These are phyloP conservation scores for Ectropis grisescens DNA, from an alignment of 1,140 invertebrate genomes.

Conservation along the genomic window DNA sequence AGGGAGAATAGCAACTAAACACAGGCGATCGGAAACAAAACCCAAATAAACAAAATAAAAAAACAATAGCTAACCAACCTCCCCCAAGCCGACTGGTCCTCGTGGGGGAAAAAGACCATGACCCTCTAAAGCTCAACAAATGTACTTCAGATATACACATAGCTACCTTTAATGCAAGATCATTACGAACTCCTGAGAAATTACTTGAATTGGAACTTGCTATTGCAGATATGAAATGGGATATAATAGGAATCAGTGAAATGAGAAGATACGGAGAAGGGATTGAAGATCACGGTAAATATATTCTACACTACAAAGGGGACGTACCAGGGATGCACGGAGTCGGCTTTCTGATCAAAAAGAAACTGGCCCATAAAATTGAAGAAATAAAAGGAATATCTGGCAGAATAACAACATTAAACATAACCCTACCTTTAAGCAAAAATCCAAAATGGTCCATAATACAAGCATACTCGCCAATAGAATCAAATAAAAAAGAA, in stretches of 20 bases:
- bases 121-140: slow-evolving; percentile 9
- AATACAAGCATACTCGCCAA: slow-evolving; percentile 16
- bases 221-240: too few relatives aligned
- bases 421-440: slow-evolving; percentile 12
- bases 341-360: slow-evolving; percentile 9
- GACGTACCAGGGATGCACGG: slow-evolving; percentile 6
- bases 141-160: not conserved
- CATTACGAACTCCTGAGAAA: not conserved
- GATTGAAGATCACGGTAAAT: too few relatives aligned
- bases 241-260: too few relatives aligned
- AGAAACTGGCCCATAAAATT: too few relatives aligned
- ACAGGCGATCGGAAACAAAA: too few relatives aligned
- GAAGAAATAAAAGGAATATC: too few relatives aligned
- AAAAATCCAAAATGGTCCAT: slow-evolving; percentile 14
- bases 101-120: slow-evolving; percentile 12
- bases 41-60: slow-evolving; percentile 2
- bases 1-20: slow-evolving; percentile 1
- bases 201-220: slow-evolving; percentile 3
- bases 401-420: slow-evolving; percentile 16
- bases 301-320: too few relatives aligned
- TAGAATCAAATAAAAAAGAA: too few relatives aligned
- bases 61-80: slow-evolving; percentile 5
- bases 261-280: too few relatives aligned
- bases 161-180: slow-evolving; percentile 1
- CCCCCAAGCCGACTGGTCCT: too few relatives aligned